These are phyloP conservation scores for Drosophila anomalata DNA, from an alignment of 2,888 invertebrate genomes.

Conservation along the genomic window DNA sequence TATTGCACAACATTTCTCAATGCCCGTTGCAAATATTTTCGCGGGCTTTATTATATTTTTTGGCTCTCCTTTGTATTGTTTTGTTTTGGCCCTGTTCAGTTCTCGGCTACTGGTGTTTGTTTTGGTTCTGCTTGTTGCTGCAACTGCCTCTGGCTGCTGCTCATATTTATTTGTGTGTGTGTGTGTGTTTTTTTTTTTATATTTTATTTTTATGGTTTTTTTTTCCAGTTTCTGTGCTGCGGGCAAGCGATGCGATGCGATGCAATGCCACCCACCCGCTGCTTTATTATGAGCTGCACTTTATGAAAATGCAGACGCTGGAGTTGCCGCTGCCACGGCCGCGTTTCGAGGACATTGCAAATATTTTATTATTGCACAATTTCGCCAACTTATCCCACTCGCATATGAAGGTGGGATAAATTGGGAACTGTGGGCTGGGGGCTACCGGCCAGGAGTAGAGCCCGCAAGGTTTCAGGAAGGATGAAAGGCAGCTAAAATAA, in stretches of 20 bases:
- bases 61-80: conserved; percentile 30
- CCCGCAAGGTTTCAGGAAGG: conserved; percentile 68
- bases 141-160: conserved; percentile 47
- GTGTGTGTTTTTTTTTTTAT: background rate
- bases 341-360: conserved; percentile 76
- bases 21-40: conserved; percentile 80
- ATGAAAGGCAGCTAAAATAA: conserved; percentile 80
- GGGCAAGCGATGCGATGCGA: conserved; percentile 33
- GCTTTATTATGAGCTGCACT: conserved; percentile 73
- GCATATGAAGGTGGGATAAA: conserved; percentile 57
- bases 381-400: conserved; percentile 77
- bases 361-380: conserved; percentile 81
- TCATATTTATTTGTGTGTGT: conserved; percentile 72
- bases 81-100: conserved; percentile 16
- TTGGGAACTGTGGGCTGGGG: background rate
- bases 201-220: conserved; percentile 48
- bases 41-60: conserved; percentile 75
- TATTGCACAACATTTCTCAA: conserved; percentile 81
- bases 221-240: conserved; percentile 20
- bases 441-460: conserved; percentile 5
- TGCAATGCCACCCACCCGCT: conserved; percentile 20
- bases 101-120: conserved; percentile 63
- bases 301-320: conserved; percentile 72
- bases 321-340: conserved; percentile 23
- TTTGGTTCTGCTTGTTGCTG: conserved; percentile 62